phyloP scores from a whole-genome alignment of 2,113 vertebrate genomes.

The Oncorhynchus gorbuscha region DNA sequence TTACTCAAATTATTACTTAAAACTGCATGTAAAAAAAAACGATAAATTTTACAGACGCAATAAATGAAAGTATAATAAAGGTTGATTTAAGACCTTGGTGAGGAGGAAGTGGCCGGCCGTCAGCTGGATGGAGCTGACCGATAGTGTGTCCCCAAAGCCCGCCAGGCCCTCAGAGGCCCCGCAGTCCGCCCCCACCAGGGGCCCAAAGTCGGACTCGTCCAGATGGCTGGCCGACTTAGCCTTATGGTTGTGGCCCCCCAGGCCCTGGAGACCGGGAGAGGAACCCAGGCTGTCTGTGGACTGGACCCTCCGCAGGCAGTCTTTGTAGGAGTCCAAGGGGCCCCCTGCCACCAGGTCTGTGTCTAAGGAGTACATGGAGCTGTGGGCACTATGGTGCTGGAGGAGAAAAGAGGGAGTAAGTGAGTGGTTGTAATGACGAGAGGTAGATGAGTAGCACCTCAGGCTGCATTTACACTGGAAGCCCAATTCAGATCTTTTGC shows the following conservation, averaged over 20 bases:
- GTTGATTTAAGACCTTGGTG: constrained; percentile 75
- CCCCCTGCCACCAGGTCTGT: constrained; percentile 77
- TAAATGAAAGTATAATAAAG: no score
- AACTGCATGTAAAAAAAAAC: no score
- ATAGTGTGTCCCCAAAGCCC: constrained; percentile 82
- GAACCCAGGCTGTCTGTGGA: constrained; percentile 96
- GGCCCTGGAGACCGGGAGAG: constrained; percentile 83
- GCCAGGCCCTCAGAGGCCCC: constrained; percentile 67
- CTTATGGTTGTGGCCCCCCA: constrained; percentile 90
- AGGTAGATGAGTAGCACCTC: background rate
- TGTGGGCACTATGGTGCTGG: constrained; percentile 81
- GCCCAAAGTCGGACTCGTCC: constrained; percentile 96
- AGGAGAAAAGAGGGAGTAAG: constrained; percentile 35
- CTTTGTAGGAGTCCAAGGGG: constrained; percentile 81
- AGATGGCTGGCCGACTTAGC: constrained; percentile 95
- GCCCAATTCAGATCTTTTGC: no score
- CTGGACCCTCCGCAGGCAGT: constrained; percentile 89
- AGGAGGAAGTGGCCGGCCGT: constrained; percentile 88
- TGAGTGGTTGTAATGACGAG: background rate
- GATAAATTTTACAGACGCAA: no score
- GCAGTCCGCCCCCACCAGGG: constrained; percentile 92
- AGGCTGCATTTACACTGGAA: no score
- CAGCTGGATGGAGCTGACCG: constrained; percentile 89
- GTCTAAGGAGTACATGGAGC: constrained; percentile 92
- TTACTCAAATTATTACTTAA: no score